Percentiles rank a stretch among this genome's conserved stretches.
These are phyloP conservation scores for Mythimna albipuncta DNA, from an alignment of 2,888 invertebrate genomes.

Conservation along the genomic window DNA sequence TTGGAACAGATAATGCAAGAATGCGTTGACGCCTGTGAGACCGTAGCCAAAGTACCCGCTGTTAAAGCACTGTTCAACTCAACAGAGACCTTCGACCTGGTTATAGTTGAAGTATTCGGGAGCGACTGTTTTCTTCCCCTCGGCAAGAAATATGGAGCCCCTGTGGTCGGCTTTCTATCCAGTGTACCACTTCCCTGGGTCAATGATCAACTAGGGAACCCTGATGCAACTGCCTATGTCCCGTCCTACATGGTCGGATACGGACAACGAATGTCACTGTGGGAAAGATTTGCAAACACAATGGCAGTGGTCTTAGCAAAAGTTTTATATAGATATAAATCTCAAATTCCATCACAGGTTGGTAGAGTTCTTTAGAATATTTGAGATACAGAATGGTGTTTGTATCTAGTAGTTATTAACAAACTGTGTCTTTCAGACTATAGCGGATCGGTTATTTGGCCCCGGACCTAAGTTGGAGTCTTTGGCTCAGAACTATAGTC, in stretches of 20 bases:
- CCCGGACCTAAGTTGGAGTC: constrained; percentile 82
- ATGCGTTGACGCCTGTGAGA: constrained; percentile 86
- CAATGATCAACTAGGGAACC: constrained; percentile 89
- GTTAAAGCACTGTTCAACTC: constrained; percentile 82
- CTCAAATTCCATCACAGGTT: constrained; percentile 86
- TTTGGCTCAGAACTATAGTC: constrained; percentile 87
- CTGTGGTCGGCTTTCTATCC: constrained; percentile 88
- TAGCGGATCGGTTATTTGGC: constrained; percentile 89
- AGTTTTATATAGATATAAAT: constrained; percentile 81
- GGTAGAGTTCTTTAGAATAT: constrained; percentile 9
- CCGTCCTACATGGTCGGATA: constrained; percentile 90
- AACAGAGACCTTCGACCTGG: constrained; percentile 79
- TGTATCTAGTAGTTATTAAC: constrained; percentile 5
- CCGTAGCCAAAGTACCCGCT: constrained; percentile 81
- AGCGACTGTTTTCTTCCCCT: constrained; percentile 91
- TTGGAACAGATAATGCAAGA: constrained; percentile 87
- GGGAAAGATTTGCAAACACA: constrained; percentile 87
- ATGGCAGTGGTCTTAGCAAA: constrained; percentile 82
- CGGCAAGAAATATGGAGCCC: constrained; percentile 88
- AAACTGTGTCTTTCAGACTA: constrained; percentile 72
- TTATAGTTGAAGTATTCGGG: constrained; percentile 89
- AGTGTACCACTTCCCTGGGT: constrained; percentile 91
- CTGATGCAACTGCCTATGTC: constrained; percentile 90
- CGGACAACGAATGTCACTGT: constrained; percentile 86
- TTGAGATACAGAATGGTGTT: neutral